Evolutionary conservation across 2,113 vertebrate species (phyloP).

Genomic region (Tyto alba): DNA sequence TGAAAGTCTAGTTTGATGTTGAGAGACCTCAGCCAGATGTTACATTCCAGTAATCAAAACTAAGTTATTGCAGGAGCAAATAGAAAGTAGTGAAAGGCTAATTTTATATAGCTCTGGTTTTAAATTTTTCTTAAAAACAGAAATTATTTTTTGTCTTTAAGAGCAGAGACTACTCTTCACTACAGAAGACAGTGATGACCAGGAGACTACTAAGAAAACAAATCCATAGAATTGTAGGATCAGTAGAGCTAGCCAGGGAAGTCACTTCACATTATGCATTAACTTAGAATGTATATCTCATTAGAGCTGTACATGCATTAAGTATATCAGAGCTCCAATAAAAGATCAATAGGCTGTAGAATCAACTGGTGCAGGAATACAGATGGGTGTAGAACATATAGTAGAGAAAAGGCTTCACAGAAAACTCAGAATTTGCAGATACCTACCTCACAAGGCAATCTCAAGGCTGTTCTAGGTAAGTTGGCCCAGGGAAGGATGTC

Average conservation of each 20-base stretch:
- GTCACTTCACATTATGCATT: background rate
- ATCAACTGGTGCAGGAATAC: background rate
- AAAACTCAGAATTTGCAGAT: background rate
- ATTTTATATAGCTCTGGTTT: background rate
- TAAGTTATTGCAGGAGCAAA: slow-evolving; percentile 10
- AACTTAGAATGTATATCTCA: background rate
- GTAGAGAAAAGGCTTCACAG: background rate
- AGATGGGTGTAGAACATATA: background rate
- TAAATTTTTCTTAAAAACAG: background rate
- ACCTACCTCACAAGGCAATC: background rate
- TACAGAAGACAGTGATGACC: background rate
- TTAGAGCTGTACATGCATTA: background rate
- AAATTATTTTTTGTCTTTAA: background rate
- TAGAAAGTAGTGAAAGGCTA: slow-evolving; percentile 10
- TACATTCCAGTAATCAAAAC: slow-evolving; percentile 34
- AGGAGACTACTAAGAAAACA: background rate
- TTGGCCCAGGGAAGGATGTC: background rate
- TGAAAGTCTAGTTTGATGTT: slow-evolving; percentile 28
- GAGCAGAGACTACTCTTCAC: background rate
- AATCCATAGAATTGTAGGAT: background rate
- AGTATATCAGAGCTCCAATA: background rate
- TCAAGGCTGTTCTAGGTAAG: background rate
- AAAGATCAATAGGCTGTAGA: background rate
- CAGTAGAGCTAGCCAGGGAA: background rate
- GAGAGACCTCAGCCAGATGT: slow-evolving; percentile 34